These are phyloP conservation scores for Colius striatus DNA, from an alignment of 2,113 vertebrate genomes.

Conservation along the genomic window DNA sequence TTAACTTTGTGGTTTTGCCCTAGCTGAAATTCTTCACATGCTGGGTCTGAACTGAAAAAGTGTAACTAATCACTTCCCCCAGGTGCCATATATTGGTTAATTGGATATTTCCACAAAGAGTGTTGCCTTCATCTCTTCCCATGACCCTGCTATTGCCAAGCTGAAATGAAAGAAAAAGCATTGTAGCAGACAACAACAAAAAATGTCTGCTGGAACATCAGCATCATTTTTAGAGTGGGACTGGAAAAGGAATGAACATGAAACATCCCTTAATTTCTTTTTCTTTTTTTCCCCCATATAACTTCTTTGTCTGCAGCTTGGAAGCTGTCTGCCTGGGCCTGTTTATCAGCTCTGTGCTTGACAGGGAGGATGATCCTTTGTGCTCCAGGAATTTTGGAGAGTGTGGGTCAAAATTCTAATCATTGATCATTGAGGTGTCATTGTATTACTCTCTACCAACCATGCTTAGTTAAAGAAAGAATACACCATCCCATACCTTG, in stretches of 20 bases:
- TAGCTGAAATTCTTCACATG: neutral
- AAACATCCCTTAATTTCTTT: neutral
- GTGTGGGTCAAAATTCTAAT: neutral
- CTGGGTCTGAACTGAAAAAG: neutral
- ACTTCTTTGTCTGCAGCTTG: neutral
- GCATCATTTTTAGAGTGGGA: neutral
- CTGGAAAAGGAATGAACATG: neutral
- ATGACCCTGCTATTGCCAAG: neutral
- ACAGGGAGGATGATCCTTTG: neutral
- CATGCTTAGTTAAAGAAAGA: neutral
- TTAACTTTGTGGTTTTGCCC: neutral
- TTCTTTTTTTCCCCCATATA: accelerated
- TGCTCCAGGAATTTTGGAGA: neutral
- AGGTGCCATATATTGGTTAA: neutral
- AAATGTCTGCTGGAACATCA: neutral
- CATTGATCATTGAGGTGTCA: neutral
- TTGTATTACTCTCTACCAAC: neutral
- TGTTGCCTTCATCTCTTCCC: neutral
- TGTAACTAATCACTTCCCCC: neutral
- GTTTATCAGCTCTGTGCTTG: neutral
- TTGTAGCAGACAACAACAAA: neutral
- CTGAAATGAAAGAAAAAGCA: neutral
- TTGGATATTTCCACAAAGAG: neutral
- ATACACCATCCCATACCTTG: accelerated
- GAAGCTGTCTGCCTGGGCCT: neutral